Evolutionary conservation across 2,113 vertebrate genomes (phyloP), one percentile per base, ranked within the genome.

Genomic region (Microtus richardsoni): DNA sequence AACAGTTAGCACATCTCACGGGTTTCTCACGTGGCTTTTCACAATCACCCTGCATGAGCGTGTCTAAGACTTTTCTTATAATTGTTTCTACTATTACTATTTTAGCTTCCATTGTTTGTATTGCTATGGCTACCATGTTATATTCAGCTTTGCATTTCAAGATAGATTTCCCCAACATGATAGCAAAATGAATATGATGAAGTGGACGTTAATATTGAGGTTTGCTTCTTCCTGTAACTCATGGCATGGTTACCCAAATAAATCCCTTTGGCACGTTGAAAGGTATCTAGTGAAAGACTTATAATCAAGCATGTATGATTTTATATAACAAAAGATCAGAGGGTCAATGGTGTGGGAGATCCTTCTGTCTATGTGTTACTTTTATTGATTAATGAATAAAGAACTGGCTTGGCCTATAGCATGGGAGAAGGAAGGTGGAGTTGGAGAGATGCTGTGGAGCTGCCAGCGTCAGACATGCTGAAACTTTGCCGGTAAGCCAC

Each of bases 241-340:
- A 62, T 87, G 54, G 22, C 24, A 2, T 88, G 47, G 85, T 87
- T 77, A 49, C 77, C 19, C 79, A 83, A 74, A 44, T n/a, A 22
- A 44, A 89, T 28, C 49, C 84, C 14, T 94, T 94, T 41, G 89
- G 68, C 22, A 95, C 26, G 64, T 78, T 83, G 83, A 75, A 85
- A 82, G 77, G 73, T 94, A 26, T 33, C 66, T 39, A 47, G 14
- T 33, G 54, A 64, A 82, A 82, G 17, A 77, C 60, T 71, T 39
- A 9, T 58, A 52, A 39, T 85, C 41, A 36, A 36, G 3, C 16
- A 58, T 75, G 88, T 75, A 30, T n/a, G 44, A 36, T 91, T 91
- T 83, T 89, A 44, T n/a, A 33, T 91, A 58, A 89, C 22, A n/a
- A 24, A 96, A 70, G 41, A 52, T 90, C 71, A 19, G 91, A 96